Evolutionary conservation across 2,113 vertebrate species (phyloP).

Genomic region (Crotalus horridus): DNA sequence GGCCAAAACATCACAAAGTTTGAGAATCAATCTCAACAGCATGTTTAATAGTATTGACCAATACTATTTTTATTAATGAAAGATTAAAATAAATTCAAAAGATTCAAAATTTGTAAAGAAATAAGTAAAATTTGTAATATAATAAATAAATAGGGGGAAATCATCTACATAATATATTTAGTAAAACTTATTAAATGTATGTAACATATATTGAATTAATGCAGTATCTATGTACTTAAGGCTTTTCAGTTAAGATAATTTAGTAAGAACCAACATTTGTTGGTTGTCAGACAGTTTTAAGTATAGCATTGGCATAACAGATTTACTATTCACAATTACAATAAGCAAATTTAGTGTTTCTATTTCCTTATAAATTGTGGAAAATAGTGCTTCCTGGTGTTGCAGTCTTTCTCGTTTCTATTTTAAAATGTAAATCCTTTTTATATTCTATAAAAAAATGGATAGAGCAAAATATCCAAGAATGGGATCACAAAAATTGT

Average conservation of each 20-base stretch:
- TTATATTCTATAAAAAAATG: slow-evolving; percentile 10
- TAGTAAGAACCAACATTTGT: neutral
- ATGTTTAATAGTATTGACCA: neutral
- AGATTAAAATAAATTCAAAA: neutral
- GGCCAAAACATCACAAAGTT: neutral
- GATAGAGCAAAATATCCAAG: neutral
- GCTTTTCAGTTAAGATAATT: neutral
- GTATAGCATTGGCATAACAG: neutral
- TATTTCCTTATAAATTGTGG: neutral
- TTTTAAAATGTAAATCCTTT: neutral
- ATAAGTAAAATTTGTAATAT: neutral
- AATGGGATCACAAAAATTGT: neutral
- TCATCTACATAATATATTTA: neutral
- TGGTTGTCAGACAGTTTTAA: neutral
- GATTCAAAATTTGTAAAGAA: neutral
- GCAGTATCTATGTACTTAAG: neutral
- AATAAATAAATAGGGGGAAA: neutral
- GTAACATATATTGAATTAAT: neutral
- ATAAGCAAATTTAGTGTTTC: neutral
- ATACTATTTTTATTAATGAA: neutral
- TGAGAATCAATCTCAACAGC: neutral
- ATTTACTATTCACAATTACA: neutral
- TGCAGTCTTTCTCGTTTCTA: neutral
- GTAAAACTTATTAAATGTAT: neutral
- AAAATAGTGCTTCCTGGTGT: neutral